Evolutionary conservation across 1,140 invertebrate species (phyloP).

Genomic region (Rhagoletis zephyria): DNA sequence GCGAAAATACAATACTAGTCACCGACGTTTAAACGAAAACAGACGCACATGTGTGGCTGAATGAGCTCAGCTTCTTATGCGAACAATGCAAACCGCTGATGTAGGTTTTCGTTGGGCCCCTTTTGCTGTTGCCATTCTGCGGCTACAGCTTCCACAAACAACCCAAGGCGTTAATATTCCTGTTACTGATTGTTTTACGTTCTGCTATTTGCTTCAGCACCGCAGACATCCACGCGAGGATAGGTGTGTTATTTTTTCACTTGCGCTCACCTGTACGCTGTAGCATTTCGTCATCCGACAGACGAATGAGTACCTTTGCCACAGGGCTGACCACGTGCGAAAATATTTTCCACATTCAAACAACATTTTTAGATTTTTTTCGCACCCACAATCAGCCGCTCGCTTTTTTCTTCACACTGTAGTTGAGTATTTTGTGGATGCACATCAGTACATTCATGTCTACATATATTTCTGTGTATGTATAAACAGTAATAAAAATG

Average conservation of each 20-base stretch:
- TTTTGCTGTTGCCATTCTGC: slow-evolving; percentile 13
- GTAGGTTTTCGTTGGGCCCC: neutral
- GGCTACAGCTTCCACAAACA: slow-evolving; percentile 28
- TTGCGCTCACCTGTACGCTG: neutral
- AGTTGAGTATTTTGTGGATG: too few species aligned
- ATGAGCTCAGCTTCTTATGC: neutral
- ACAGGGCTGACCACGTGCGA: slow-evolving; percentile 15
- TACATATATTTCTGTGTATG: too few species aligned
- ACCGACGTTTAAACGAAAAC: neutral
- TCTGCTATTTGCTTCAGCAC: neutral
- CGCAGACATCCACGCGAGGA: neutral
- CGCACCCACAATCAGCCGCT: neutral
- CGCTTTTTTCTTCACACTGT: neutral
- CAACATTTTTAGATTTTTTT: neutral
- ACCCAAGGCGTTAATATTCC: slow-evolving; percentile 40
- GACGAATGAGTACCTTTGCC: neutral
- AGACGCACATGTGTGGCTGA: neutral
- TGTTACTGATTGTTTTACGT: slow-evolving; percentile 26
- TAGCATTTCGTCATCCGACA: slow-evolving; percentile 8
- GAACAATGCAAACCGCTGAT: slow-evolving; percentile 4
- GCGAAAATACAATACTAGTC: neutral
- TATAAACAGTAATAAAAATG: neutral
- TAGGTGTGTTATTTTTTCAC: neutral
- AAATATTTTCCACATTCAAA: slow-evolving; percentile 26
- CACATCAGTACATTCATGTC: too few species aligned